phyloP scores from a whole-genome alignment of 2,888 invertebrate genomes.

The Protophormia terraenovae region DNA sequence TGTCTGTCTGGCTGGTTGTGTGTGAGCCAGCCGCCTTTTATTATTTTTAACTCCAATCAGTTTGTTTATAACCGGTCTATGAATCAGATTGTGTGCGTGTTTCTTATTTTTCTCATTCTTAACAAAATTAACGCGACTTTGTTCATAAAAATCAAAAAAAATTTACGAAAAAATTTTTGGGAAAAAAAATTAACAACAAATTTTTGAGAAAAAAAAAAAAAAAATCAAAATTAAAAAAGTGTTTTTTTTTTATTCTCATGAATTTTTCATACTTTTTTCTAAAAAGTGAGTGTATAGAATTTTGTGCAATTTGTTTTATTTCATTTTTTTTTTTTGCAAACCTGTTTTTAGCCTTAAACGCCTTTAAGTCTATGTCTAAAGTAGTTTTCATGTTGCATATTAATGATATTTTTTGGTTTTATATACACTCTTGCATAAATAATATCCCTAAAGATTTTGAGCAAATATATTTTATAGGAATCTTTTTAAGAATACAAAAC shows the following conservation, averaged over 20 bases:
- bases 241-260: background rate
- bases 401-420: no score
- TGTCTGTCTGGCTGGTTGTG: background rate
- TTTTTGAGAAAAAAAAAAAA: background rate
- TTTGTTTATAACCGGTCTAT: constrained; percentile 67
- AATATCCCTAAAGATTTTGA: background rate
- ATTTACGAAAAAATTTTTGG: background rate
- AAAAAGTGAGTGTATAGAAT: background rate
- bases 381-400: constrained; percentile 9
- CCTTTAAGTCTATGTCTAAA: constrained; percentile 7
- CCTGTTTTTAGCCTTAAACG: background rate
- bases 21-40: constrained; percentile 36
- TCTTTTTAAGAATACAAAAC: background rate
- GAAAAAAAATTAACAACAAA: background rate
- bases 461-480: no score
- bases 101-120: background rate
- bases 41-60: constrained; percentile 56
- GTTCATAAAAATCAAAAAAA: background rate
- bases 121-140: background rate
- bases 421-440: no score
- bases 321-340: background rate
- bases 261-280: background rate
- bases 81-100: constrained; percentile 31
- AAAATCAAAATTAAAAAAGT: background rate
- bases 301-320: background rate